Evolutionary conservation across 1,140 invertebrate species (phyloP).

Genomic region (Platorchestia sp.): DNA sequence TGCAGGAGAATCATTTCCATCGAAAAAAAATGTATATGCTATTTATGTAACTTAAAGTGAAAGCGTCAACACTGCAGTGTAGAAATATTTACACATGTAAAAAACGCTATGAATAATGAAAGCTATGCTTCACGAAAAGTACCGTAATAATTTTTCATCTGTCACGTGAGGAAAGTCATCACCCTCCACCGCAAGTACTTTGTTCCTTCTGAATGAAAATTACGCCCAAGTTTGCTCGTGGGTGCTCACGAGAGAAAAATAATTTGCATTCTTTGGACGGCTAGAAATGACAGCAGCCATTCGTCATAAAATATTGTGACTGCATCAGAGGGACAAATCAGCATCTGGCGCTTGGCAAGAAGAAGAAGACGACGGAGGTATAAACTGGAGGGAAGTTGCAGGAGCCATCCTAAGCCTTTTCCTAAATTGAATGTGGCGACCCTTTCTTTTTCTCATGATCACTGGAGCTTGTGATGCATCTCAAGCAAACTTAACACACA

Average conservation of each 20-base stretch:
- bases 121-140: too few species aligned
- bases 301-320: neutral
- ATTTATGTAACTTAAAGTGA: too few species aligned
- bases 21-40: too few species aligned
- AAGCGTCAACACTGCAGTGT: too few species aligned
- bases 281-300: neutral
- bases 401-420: slow-evolving; percentile 26
- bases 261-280: neutral
- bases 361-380: neutral
- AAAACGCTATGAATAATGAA: too few species aligned
- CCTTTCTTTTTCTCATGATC: slow-evolving; percentile 25
- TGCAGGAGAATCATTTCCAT: neutral
- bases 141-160: too few species aligned
- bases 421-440: neutral
- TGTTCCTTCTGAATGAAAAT: neutral
- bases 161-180: neutral
- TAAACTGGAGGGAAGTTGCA: neutral
- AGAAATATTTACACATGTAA: too few species aligned
- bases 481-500: neutral
- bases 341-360: neutral
- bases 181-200: neutral
- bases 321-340: neutral
- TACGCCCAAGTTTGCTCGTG: neutral
- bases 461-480: neutral
- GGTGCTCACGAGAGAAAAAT: neutral